These are phyloP conservation scores for Drosophila tripunctata DNA, from an alignment of 2,888 invertebrate species.

Conservation along the genomic window DNA sequence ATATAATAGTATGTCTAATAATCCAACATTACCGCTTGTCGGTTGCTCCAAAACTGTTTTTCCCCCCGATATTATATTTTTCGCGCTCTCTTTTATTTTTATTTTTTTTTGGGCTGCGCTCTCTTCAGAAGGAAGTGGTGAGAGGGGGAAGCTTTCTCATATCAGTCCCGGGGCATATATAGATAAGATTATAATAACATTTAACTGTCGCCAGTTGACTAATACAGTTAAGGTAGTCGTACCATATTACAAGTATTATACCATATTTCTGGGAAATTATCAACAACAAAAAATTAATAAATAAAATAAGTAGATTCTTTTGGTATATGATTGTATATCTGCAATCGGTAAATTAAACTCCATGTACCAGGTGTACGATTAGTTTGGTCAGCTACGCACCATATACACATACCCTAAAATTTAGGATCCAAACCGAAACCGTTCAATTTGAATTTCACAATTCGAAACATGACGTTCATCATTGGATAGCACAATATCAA, in stretches of 20 bases:
- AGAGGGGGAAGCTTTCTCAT: conserved; percentile 3
- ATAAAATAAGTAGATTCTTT: not conserved
- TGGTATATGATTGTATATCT: not conserved
- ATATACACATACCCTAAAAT: not conserved
- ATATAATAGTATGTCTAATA: not conserved
- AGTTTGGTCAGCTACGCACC: too few relatives aligned
- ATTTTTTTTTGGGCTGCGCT: conserved; percentile 18
- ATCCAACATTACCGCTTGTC: conserved; percentile 15
- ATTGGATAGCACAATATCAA: not conserved
- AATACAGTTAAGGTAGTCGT: conserved; percentile 31
- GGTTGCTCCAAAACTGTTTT: conserved; percentile 5
- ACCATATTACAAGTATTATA: not conserved
- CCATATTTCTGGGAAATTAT: conserved; percentile 31
- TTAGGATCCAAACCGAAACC: not conserved
- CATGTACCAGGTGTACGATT: too few relatives aligned
- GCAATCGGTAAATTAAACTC: not conserved
- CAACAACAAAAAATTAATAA: too few relatives aligned
- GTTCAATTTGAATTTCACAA: conserved; percentile 29
- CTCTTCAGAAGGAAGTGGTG: conserved; percentile 22
- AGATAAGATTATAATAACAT: conserved; percentile 66
- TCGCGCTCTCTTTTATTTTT: not conserved
- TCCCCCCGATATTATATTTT: not conserved
- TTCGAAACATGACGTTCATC: not conserved
- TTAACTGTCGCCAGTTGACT: conserved; percentile 49
- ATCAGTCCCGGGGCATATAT: conserved; percentile 24